A percentile compares a stretch with the other conserved stretches of the same genome.
Evolutionary conservation across 2,888 invertebrate genomes (phyloP).

Genomic region (Branchipolynoe longqiensis): DNA sequence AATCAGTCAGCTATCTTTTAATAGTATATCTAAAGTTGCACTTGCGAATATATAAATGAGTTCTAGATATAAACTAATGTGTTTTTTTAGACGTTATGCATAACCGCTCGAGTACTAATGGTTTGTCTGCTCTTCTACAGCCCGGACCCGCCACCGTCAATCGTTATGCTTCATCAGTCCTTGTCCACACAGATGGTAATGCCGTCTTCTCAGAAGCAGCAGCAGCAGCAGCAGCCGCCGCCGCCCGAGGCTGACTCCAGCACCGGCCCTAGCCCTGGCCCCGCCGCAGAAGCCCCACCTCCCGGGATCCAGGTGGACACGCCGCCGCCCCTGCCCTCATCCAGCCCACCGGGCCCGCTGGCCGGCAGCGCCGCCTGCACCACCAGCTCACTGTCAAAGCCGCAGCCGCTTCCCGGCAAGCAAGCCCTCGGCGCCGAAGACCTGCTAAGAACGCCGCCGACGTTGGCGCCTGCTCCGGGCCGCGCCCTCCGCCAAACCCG

Average conservation of each 20-base stretch:
- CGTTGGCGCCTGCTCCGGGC: not conserved
- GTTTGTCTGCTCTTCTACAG: too few species aligned
- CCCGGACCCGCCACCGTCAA: constrained; percentile 29
- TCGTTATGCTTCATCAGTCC: constrained; percentile 18
- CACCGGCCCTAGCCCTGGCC: not conserved
- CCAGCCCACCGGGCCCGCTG: constrained; percentile 16
- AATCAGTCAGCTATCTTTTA: too few species aligned
- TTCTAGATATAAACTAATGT: too few species aligned
- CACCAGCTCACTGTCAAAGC: not conserved
- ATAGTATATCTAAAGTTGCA: too few species aligned
- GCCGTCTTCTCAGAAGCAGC: not conserved
- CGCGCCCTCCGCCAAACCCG: constrained; percentile 21
- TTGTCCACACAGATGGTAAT: constrained; percentile 30
- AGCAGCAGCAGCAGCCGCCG: too few species aligned
- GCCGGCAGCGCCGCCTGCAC: not conserved
- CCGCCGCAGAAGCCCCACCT: not conserved
- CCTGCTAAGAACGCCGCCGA: not conserved
- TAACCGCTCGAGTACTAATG: too few species aligned
- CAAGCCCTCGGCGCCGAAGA: not conserved
- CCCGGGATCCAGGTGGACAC: not conserved
- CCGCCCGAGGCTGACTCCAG: not conserved
- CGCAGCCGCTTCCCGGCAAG: constrained; percentile 11
- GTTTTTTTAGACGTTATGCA: too few species aligned
- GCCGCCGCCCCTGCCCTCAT: constrained; percentile 41
- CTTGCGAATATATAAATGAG: too few species aligned